A percentile compares a stretch with the other conserved stretches of the same genome.
These are phyloP conservation scores for Dipodomys stephensi DNA, from an alignment of 2,113 vertebrate genomes.

Conservation along the genomic window DNA sequence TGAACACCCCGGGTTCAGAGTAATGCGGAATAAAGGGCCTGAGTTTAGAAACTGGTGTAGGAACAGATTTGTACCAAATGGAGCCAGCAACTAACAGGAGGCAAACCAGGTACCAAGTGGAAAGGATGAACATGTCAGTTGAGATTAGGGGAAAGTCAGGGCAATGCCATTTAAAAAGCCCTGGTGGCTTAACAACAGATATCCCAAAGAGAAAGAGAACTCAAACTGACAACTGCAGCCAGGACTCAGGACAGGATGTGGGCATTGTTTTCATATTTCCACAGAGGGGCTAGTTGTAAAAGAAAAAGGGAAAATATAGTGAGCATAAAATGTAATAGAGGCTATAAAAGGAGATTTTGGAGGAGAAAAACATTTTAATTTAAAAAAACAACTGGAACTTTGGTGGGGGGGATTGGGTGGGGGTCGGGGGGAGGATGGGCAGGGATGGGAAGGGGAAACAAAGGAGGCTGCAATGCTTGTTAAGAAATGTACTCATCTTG, in stretches of 20 bases:
- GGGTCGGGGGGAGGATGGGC: no score
- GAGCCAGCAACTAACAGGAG: not conserved
- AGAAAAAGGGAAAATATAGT: not conserved
- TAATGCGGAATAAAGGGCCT: not conserved
- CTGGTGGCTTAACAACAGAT: not conserved
- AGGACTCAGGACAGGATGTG: not conserved
- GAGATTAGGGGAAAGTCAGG: not conserved
- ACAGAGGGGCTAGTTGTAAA: not conserved
- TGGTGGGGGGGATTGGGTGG: no score
- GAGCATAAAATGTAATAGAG: constrained; percentile 2
- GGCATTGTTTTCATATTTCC: not conserved
- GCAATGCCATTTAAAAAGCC: not conserved
- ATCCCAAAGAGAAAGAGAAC: not conserved
- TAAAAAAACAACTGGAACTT: not conserved
- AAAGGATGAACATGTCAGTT: not conserved
- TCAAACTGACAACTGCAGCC: not conserved
- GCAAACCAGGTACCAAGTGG: not conserved
- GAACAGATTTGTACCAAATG: not conserved
- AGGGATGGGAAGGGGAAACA: no score
- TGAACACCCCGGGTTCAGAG: not conserved
- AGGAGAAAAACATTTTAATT: not conserved
- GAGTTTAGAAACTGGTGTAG: not conserved
- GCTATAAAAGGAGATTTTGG: not conserved
- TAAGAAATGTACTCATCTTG: no score
- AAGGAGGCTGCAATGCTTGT: no score